Evolutionary conservation across 2,888 invertebrate genomes (phyloP).

Genomic region (Plagiodera versicolora): DNA sequence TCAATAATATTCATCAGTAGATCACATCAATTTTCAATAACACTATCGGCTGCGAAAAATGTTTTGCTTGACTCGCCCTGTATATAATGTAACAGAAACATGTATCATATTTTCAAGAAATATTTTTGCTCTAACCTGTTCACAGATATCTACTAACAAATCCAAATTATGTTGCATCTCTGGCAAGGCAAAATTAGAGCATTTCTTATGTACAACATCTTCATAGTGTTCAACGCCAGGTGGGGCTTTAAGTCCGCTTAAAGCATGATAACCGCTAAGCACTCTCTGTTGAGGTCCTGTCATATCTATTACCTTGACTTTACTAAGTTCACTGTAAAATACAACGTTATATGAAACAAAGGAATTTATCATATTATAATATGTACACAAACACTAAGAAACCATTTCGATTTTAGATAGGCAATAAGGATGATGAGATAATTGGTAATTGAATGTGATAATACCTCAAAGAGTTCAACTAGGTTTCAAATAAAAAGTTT

Average conservation of each 20-base stretch:
- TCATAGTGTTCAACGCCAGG: slow-evolving; percentile 66
- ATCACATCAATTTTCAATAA: no score
- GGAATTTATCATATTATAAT: no score
- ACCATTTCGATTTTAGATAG: no score
- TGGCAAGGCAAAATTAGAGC: slow-evolving; percentile 76
- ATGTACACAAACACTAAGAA: no score
- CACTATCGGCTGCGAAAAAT: no score
- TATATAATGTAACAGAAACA: neutral
- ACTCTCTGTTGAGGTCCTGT: slow-evolving; percentile 94
- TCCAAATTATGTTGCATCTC: slow-evolving; percentile 92
- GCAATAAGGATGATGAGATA: no score
- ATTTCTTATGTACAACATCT: slow-evolving; percentile 64
- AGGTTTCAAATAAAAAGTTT: no score
- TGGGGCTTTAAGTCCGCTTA: slow-evolving; percentile 66
- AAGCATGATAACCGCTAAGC: slow-evolving; percentile 89
- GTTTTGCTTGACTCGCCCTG: no score
- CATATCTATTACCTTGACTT: slow-evolving; percentile 98
- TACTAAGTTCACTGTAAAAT: slow-evolving; percentile 65
- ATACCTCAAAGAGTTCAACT: no score
- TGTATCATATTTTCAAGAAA: neutral
- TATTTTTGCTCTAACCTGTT: slow-evolving; percentile 64
- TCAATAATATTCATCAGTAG: no score
- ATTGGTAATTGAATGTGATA: no score
- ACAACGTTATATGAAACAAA: no score
- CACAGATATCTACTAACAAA: slow-evolving; percentile 88